A percentile compares a stretch with the other conserved stretches of the same genome.
These are phyloP conservation scores for Galleria mellonella DNA, from an alignment of 1,140 invertebrate genomes.

Conservation along the genomic window DNA sequence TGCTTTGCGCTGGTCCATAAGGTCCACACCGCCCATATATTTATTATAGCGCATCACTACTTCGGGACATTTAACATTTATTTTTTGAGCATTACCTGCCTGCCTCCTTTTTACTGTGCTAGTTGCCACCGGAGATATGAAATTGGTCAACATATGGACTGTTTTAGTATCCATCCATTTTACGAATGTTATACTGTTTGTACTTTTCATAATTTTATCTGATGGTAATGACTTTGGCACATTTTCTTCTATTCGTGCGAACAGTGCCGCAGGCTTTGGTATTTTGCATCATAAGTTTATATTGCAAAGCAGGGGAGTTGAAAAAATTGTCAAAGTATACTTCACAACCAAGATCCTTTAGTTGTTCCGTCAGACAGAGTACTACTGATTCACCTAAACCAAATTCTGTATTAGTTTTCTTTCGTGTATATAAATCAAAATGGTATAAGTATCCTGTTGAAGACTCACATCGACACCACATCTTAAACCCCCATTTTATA, in stretches of 20 bases:
- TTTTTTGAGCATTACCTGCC: conserved; percentile 28
- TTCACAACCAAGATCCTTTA: conserved; percentile 28
- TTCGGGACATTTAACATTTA: conserved; percentile 26
- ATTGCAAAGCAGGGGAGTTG: conserved; percentile 31
- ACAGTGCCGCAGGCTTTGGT: conserved; percentile 16
- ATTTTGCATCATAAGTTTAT: conserved; percentile 24
- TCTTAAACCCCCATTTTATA: conserved; percentile 28
- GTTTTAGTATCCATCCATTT: conserved; percentile 35
- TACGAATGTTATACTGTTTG: conserved; percentile 14
- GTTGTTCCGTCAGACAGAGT: conserved; percentile 17
- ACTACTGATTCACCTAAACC: conserved; percentile 36
- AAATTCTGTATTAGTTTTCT: conserved; percentile 17
- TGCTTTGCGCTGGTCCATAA: conserved; percentile 20
- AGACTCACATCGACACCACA: conserved; percentile 25
- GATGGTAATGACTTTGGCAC: conserved; percentile 16
- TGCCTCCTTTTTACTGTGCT: conserved; percentile 27
- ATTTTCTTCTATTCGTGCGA: conserved; percentile 24
- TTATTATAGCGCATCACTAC: conserved; percentile 23
- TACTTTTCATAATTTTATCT: conserved; percentile 33
- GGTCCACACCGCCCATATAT: conserved; percentile 26
- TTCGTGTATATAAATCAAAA: conserved; percentile 34
- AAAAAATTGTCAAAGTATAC: conserved; percentile 48
- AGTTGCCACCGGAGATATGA: conserved; percentile 22
- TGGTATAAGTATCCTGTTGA: conserved; percentile 29
- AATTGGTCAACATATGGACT: conserved; percentile 34